A percentile compares a stretch with the other conserved stretches of the same genome.
Conservation (phyloP, 1,140 invertebrate species). For the Apis laboriosa region DNA sequence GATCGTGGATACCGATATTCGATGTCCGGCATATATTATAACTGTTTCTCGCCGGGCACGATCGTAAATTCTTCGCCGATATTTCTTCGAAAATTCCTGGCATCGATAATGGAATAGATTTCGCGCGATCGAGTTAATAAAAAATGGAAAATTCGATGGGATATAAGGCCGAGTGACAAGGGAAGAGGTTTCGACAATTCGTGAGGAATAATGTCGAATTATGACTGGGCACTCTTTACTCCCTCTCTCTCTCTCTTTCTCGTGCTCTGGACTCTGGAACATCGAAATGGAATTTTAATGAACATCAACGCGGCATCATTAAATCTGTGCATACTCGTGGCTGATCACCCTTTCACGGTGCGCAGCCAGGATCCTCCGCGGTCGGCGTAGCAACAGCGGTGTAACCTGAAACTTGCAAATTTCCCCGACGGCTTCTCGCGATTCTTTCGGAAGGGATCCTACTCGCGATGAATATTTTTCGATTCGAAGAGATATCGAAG, state of each 20-base stretch:
- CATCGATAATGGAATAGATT: constrained; percentile 11
- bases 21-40: neutral
- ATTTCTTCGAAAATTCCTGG: neutral
- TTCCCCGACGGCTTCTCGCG: neutral
- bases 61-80: constrained; percentile 1
- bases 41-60: constrained; percentile 32
- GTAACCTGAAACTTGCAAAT: constrained; percentile 1
- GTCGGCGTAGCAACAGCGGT: neutral
- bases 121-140: neutral
- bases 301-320: constrained; percentile 31
- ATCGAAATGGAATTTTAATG: constrained; percentile 42
- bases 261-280: neutral
- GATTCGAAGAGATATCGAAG: neutral
- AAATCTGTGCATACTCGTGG: constrained; percentile 27
- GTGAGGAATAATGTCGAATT: constrained; percentile 3
- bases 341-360: neutral
- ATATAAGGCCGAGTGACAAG: neutral
- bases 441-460: neutral
- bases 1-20: too few species aligned
- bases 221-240: neutral
- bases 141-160: neutral
- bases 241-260: neutral
- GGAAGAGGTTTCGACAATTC: neutral
- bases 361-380: neutral
- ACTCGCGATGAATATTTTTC: neutral